phyloP scores from a whole-genome alignment of 2,888 invertebrate genomes.

The Diaperis boleti region DNA sequence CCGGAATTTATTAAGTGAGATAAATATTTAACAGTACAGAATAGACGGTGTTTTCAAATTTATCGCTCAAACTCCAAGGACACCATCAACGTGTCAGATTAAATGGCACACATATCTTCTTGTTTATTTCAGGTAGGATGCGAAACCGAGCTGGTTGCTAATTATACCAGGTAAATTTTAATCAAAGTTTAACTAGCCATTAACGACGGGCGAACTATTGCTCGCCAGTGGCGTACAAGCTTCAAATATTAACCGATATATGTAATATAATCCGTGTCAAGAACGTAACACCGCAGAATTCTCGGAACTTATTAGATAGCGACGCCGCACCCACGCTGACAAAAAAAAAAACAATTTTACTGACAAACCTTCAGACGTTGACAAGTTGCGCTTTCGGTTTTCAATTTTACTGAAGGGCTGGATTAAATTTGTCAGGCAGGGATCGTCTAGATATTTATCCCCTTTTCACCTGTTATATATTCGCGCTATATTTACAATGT shows the following conservation, averaged over 20 bases:
- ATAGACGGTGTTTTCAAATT: background rate
- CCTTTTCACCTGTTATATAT: no score
- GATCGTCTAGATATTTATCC: no score
- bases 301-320: no score
- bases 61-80: background rate
- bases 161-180: conserved; percentile 1
- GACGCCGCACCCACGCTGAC: no score
- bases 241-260: background rate
- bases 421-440: no score
- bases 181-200: background rate
- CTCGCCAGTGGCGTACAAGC: background rate
- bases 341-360: no score
- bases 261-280: no score
- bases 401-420: no score
- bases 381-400: no score
- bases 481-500: no score
- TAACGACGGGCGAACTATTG: background rate
- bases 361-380: no score
- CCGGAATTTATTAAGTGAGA: background rate
- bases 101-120: background rate
- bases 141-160: background rate
- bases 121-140: background rate
- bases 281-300: no score
- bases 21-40: background rate
- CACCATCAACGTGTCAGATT: background rate